These are phyloP conservation scores for Ariopsis seemanni DNA, from an alignment of 2,113 vertebrate species.

Conservation along the genomic window DNA sequence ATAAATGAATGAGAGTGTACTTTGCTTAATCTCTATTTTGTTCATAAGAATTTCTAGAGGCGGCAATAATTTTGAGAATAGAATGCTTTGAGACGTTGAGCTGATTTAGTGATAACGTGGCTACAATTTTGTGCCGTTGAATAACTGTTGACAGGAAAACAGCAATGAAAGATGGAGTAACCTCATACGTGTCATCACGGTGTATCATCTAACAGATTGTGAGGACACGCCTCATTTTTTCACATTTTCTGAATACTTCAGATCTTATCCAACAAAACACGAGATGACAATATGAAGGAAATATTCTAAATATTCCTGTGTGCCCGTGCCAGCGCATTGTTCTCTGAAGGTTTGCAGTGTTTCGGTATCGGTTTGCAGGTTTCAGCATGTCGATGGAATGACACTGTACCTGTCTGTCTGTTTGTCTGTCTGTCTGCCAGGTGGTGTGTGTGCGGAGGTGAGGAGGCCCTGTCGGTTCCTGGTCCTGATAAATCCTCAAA, in stretches of 20 bases:
- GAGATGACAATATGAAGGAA: not conserved
- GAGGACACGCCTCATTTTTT: not conserved
- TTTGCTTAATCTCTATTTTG: not conserved
- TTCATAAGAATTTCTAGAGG: not conserved
- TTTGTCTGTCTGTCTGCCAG: constrained; percentile 44
- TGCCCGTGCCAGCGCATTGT: not conserved
- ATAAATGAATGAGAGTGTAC: not conserved
- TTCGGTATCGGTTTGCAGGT: not conserved
- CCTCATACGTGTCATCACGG: not conserved
- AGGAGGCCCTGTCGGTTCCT: constrained; percentile 73
- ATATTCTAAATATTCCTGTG: not conserved
- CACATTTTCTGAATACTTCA: not conserved
- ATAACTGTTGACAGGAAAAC: not conserved
- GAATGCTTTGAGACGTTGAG: too few species aligned
- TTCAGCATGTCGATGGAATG: not conserved
- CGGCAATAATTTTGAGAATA: not conserved
- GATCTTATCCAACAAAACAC: not conserved
- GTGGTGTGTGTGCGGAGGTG: constrained; percentile 52
- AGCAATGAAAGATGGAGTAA: not conserved
- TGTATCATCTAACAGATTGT: not conserved
- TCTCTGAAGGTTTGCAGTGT: not conserved
- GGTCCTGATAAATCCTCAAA: constrained; percentile 83
- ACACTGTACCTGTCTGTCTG: constrained; percentile 3
- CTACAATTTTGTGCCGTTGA: not conserved
- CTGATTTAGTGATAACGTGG: not conserved